A percentile compares a stretch with the other conserved stretches of the same genome.
Evolutionary conservation across 2,113 vertebrate genomes (phyloP).

Genomic region (Tragelaphus imberbis): DNA sequence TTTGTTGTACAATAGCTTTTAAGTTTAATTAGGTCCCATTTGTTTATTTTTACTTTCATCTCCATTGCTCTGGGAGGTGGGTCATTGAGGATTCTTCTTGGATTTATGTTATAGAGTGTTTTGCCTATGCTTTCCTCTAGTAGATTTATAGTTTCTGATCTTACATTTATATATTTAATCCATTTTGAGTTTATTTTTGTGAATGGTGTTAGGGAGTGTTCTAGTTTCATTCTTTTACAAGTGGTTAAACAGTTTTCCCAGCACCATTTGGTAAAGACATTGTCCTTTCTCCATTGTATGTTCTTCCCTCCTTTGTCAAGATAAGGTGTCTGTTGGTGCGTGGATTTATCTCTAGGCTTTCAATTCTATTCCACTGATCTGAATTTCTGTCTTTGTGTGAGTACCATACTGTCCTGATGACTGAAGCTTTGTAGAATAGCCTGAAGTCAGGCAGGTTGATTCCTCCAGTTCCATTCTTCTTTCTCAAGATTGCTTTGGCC

Average conservation of each 20-base stretch:
- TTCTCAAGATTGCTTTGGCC: background rate
- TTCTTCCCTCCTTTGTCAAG: background rate
- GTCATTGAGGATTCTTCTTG: background rate
- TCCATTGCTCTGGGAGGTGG: background rate
- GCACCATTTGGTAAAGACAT: too few species aligned
- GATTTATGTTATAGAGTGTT: background rate
- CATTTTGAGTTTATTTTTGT: too few species aligned
- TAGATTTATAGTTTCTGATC: background rate
- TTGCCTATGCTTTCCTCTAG: background rate
- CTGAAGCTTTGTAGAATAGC: background rate
- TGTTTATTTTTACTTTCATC: background rate
- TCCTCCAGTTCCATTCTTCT: background rate
- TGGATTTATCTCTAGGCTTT: background rate
- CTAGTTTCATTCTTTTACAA: too few species aligned
- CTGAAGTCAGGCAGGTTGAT: background rate
- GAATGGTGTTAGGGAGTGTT: too few species aligned
- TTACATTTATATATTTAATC: background rate
- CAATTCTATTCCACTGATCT: rapidly evolving
- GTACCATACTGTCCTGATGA: background rate
- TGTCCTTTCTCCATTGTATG: background rate
- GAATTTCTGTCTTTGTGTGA: background rate
- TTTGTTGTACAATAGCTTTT: background rate
- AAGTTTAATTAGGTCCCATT: background rate
- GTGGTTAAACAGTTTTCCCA: too few species aligned
- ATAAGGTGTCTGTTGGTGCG: background rate